phyloP scores from a whole-genome alignment of 92 coral and sea anemone genomes.

The Umimayanthus chanpuru region DNA sequence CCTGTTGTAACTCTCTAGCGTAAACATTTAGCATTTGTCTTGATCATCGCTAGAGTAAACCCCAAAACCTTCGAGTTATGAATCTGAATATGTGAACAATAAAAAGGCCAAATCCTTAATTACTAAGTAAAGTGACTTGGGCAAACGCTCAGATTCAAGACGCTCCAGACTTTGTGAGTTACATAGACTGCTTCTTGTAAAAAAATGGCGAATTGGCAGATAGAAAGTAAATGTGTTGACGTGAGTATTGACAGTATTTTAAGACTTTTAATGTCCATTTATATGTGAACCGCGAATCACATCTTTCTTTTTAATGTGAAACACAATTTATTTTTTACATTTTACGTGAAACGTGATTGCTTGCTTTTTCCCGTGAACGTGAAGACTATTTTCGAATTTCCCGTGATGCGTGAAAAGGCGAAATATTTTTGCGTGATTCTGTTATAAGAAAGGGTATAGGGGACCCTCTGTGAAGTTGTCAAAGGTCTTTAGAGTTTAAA shows the following conservation, averaged over 20 bases:
- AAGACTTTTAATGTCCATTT: too few relatives aligned
- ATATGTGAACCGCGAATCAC: too few relatives aligned
- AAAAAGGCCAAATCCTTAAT: conserved; percentile 13
- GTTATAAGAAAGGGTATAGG: too few relatives aligned
- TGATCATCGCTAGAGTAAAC: conserved; percentile 20
- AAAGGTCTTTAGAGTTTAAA: too few relatives aligned
- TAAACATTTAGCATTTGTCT: conserved; percentile 8
- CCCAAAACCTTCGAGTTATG: conserved; percentile 23
- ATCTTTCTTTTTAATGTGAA: too few relatives aligned
- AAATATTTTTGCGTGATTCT: too few relatives aligned
- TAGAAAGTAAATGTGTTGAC: conserved; percentile 12
- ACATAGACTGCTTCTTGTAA: background rate
- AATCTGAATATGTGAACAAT: conserved; percentile 17
- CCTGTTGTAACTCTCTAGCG: conserved; percentile 9
- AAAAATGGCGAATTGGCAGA: conserved; percentile 27
- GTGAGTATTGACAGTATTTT: background rate
- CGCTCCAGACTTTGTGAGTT: conserved; percentile 5
- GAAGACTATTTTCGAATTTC: too few relatives aligned
- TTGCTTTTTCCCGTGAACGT: too few relatives aligned
- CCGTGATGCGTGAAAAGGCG: too few relatives aligned
- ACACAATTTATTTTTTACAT: too few relatives aligned
- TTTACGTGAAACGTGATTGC: too few relatives aligned
- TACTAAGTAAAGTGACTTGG: conserved; percentile 25
- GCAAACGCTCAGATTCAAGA: conserved; percentile 13
- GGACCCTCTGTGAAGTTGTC: too few relatives aligned